Evolutionary conservation across 2,888 invertebrate genomes (phyloP).

Genomic region (Ptychoptera contaminata): DNA sequence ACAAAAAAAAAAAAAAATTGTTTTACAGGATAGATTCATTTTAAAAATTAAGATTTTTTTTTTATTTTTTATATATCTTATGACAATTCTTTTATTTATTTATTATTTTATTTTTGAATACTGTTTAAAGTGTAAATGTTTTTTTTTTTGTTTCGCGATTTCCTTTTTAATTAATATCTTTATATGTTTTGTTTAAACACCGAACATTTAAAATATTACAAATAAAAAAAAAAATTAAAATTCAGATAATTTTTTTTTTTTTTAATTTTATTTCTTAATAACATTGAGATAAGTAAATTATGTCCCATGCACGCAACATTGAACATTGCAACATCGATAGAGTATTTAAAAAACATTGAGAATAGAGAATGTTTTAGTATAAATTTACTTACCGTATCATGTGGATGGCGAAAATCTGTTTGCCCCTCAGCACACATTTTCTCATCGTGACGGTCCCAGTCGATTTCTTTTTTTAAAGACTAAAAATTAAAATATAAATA

Average conservation of each 20-base stretch:
- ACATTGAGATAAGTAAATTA: not conserved
- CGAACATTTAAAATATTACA: not conserved
- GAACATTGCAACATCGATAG: not conserved
- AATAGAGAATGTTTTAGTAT: not conserved
- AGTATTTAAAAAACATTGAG: not conserved
- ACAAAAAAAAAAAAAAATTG: too few relatives aligned
- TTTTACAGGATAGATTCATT: too few relatives aligned
- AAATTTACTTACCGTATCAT: constrained; percentile 58
- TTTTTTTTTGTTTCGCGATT: not conserved
- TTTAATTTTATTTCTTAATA: not conserved
- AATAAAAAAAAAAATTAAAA: not conserved
- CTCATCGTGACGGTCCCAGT: constrained; percentile 70
- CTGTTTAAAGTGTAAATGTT: not conserved
- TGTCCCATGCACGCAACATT: not conserved
- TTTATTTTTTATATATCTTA: too few relatives aligned
- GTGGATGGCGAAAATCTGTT: constrained; percentile 65
- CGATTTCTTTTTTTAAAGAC: constrained; percentile 81
- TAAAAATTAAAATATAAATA: constrained; percentile 31
- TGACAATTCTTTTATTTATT: too few relatives aligned
- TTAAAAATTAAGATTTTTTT: too few relatives aligned
- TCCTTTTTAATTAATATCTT: not conserved
- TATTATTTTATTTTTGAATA: too few relatives aligned
- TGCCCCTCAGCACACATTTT: constrained; percentile 48
- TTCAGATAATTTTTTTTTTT: not conserved
- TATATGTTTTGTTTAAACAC: not conserved